Base-by-base conservation (phyloP, 2,888 invertebrate species). In the Cephus spinipes region DNA sequence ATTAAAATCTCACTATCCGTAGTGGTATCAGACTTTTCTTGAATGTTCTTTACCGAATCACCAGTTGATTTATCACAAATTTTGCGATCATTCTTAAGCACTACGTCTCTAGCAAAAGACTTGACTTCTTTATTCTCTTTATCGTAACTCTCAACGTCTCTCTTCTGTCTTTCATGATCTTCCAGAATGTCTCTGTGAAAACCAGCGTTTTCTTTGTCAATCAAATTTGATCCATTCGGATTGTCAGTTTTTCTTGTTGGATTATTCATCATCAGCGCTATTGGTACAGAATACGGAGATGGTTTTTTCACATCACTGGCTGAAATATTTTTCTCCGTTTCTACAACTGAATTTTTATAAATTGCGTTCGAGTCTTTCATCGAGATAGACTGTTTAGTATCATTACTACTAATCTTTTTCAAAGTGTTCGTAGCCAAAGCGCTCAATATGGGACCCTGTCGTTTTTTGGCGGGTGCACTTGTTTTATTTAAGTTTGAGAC, bases 241-340 rank as follows among this genome's bases (percentile, higher is more conserved):
- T 73, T 69, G 11, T 80, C 82, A 11, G 83, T 76, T n/a, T 75
- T 32, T 76, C 85, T 87, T 2, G 89, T 88, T 76, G 88, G 86
- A 81, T 89, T 89, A 12, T 82, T 85, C 85, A 90, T 87, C 79
- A 87, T 86, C 35, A 89, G 79, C 1, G 87, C 88, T 80, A 91
- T 89, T 4, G 90, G 91, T 35, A 90, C 76, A 0, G 83, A 83
- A 75, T 84, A 82, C 9, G 40, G 36, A 34, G 33, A 30, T 35
- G 34, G 30, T 74, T 74, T 74, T 33, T 55, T 75, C 35, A 73
- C 68, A 40, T n/a, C 69, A 69, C 31, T n/a, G 0, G 32, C 33
- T 34, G 73, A 40, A 34, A 73, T 33, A 31, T 76, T 35, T 12
- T 76, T 78, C 55, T 23, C 23, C 23, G 55, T 23, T 55, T 55